Percentiles rank a stretch among this genome's conserved stretches.
phyloP scores from a whole-genome alignment of 2,888 invertebrate species.

The Andrena marginata region DNA sequence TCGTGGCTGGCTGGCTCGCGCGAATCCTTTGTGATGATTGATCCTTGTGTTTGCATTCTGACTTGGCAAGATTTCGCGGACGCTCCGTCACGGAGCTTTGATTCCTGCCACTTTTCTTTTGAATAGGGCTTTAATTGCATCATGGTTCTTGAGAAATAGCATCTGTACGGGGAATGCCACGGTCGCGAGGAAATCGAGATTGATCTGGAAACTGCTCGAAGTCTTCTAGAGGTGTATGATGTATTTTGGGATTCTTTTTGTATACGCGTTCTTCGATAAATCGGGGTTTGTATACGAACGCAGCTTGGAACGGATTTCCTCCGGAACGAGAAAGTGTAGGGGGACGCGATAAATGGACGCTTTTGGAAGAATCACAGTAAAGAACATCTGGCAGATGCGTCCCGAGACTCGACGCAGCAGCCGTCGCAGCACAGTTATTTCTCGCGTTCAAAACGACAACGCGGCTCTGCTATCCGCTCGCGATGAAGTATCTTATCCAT shows the following conservation, averaged over 20 bases:
- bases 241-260: no score
- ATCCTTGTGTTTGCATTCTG: slow-evolving; percentile 17
- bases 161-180: no score
- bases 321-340: slow-evolving; percentile 31
- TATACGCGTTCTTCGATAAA: background rate
- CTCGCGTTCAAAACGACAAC: slow-evolving; percentile 73
- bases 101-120: no score
- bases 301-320: background rate
- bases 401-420: slow-evolving; percentile 64
- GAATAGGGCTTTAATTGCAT: background rate
- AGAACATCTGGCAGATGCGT: slow-evolving; percentile 80
- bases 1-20: background rate
- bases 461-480: slow-evolving; percentile 24
- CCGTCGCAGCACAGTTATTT: slow-evolving; percentile 75
- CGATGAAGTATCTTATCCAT: slow-evolving; percentile 26
- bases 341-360: slow-evolving; percentile 32
- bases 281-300: background rate
- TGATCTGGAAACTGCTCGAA: no score
- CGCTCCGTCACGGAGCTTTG: background rate
- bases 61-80: background rate
- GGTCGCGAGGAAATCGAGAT: no score
- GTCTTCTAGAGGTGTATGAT: no score
- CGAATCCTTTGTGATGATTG: slow-evolving; percentile 13
- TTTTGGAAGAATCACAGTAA: slow-evolving; percentile 52
- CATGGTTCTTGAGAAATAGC: background rate